phyloP scores from a whole-genome alignment of 2,888 invertebrate species.

The Dermolepida albohirtum region DNA sequence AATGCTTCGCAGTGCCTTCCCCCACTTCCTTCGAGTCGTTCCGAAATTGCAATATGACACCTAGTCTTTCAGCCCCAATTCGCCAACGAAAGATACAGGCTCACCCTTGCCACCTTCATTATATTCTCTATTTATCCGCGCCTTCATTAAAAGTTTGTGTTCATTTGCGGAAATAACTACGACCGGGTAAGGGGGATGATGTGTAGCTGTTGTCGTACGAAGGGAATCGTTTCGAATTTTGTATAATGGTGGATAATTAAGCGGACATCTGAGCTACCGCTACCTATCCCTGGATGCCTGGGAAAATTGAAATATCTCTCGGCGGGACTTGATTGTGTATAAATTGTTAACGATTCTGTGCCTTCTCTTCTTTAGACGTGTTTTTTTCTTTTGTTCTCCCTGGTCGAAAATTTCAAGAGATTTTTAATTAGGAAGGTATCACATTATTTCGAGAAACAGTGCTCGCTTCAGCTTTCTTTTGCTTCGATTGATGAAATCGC shows the following conservation, averaged over 20 bases:
- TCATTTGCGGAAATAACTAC: conserved; percentile 32
- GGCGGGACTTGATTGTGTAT: conserved; percentile 4
- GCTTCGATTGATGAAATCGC: too few relatives aligned
- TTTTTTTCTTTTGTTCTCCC: conserved; percentile 15
- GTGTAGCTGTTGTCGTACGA: conserved; percentile 19
- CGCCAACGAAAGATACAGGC: conserved; percentile 4
- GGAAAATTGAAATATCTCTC: conserved; percentile 27
- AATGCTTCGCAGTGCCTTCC: too few relatives aligned
- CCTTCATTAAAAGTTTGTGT: conserved; percentile 37
- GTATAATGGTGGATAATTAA: conserved; percentile 36
- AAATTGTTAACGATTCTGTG: conserved; percentile 28
- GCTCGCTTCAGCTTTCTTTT: too few relatives aligned
- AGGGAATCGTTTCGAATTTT: conserved; percentile 28
- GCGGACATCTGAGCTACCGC: conserved; percentile 26
- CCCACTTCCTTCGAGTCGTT: neutral
- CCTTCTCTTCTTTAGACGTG: neutral
- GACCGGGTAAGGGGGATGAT: neutral
- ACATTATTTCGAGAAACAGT: conserved; percentile 7
- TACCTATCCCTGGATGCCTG: neutral
- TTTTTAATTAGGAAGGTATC: conserved; percentile 37
- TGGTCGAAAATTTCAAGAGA: conserved; percentile 15
- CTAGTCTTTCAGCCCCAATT: conserved; percentile 18
- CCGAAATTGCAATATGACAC: conserved; percentile 28
- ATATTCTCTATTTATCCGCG: conserved; percentile 34
- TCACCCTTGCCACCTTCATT: conserved; percentile 24